phyloP scores from a whole-genome alignment of 2,113 vertebrate genomes.

The Monarcha castaneiventris region DNA sequence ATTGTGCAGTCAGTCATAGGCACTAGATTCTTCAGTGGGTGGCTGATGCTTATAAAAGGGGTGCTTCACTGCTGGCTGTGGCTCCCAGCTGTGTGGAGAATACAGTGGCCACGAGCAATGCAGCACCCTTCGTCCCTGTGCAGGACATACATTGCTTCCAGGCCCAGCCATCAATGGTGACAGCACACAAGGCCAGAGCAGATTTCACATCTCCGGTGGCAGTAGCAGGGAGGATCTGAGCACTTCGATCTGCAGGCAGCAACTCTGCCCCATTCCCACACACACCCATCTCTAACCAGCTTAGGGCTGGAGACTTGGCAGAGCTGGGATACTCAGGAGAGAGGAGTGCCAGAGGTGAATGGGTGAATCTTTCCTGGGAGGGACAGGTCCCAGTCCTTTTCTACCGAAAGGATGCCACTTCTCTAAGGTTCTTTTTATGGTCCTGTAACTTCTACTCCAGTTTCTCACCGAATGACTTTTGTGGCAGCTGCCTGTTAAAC shows the following conservation, averaged over 20 bases:
- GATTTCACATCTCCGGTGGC: background rate
- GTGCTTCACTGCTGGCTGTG: background rate
- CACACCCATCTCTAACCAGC: accelerated
- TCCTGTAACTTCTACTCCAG: background rate
- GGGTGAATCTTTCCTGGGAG: background rate
- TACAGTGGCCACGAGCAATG: background rate
- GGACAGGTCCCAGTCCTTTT: background rate
- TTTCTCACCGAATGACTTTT: conserved; percentile 73
- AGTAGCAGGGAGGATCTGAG: background rate
- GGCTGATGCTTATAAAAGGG: background rate
- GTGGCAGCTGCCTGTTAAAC: conserved; percentile 84
- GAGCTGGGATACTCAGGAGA: background rate
- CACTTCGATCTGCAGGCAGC: accelerated
- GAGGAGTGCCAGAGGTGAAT: background rate
- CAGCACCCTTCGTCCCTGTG: background rate
- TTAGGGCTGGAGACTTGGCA: background rate
- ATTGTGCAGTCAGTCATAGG: background rate
- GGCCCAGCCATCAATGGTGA: background rate
- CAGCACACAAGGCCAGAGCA: background rate
- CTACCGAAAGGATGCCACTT: background rate
- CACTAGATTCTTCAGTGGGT: background rate
- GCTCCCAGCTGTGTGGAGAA: background rate
- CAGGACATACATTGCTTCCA: background rate
- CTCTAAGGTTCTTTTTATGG: background rate
- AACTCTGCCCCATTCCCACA: background rate